These are phyloP conservation scores for Idris sp. DNA, from an alignment of 1,140 invertebrate species.

Conservation along the genomic window DNA sequence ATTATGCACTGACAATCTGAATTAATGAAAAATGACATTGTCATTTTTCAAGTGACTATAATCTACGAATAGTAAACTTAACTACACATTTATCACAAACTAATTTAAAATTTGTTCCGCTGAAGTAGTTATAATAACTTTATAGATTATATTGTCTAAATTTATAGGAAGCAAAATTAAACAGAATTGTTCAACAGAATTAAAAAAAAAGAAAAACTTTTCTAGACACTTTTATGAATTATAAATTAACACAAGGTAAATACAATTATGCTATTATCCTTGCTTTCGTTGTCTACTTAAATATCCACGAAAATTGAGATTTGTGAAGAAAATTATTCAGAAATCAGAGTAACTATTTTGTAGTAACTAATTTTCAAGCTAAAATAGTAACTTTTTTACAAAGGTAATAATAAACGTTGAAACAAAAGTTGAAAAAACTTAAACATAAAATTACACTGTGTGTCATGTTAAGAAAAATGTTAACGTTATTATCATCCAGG, in stretches of 20 bases:
- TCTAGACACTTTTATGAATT: conserved; percentile 17
- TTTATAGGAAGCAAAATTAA: conserved; percentile 8
- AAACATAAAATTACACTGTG: no score
- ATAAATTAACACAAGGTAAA: conserved; percentile 2
- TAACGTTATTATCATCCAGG: no score
- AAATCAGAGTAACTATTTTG: no score
- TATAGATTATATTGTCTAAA: conserved; percentile 21
- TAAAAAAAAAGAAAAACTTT: conserved; percentile 7
- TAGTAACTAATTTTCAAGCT: no score
- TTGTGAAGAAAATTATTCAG: no score
- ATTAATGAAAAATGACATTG: conserved; percentile 1
- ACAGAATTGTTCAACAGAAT: conserved; percentile 3
- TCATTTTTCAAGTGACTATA: background rate
- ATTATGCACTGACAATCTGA: conserved; percentile 3
- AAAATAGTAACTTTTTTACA: no score
- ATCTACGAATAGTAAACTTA: conserved; percentile 10
- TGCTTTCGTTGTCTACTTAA: background rate
- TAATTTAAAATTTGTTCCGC: conserved; percentile 12
- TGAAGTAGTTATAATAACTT: conserved; percentile 14
- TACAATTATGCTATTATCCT: conserved; percentile 2
- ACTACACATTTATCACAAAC: conserved; percentile 7
- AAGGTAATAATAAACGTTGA: no score
- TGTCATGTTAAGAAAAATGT: no score
- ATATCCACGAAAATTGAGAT: background rate
- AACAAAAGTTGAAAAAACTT: no score